phyloP scores from a whole-genome alignment of 2,113 vertebrate species.

The Cololabis saira region DNA sequence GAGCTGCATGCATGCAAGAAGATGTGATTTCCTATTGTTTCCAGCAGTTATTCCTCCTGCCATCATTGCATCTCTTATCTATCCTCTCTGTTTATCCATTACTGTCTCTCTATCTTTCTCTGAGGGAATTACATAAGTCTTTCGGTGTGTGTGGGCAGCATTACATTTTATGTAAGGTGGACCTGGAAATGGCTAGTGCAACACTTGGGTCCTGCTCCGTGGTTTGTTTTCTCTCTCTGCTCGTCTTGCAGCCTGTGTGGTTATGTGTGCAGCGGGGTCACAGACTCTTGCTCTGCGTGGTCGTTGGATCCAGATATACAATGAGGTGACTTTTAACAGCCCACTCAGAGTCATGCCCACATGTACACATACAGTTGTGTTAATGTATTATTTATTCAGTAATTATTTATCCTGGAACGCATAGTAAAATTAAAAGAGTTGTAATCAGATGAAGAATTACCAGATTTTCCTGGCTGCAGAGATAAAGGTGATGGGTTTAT shows the following conservation, averaged over 20 bases:
- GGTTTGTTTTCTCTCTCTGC: slow-evolving; percentile 16
- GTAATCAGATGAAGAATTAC: background rate
- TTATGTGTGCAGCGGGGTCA: slow-evolving; percentile 24
- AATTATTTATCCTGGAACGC: background rate
- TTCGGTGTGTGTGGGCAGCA: slow-evolving; percentile 61
- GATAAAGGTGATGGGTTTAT: too few relatives aligned
- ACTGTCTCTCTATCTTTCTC: slow-evolving; percentile 46
- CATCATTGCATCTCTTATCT: slow-evolving; percentile 48
- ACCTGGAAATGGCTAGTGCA: slow-evolving; percentile 68
- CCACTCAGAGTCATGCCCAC: background rate
- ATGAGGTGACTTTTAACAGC: slow-evolving; percentile 19
- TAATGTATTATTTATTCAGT: too few relatives aligned
- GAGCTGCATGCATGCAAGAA: slow-evolving; percentile 23
- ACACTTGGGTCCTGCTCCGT: slow-evolving; percentile 58
- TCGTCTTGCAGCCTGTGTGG: slow-evolving; percentile 28
- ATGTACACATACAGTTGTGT: background rate
- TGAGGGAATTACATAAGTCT: slow-evolving; percentile 72
- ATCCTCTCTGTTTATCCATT: slow-evolving; percentile 35
- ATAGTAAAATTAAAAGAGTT: background rate
- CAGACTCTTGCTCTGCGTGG: slow-evolving; percentile 31
- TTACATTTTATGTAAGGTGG: slow-evolving; percentile 72
- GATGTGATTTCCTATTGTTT: slow-evolving; percentile 48
- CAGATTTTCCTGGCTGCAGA: too few relatives aligned
- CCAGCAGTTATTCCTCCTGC: slow-evolving; percentile 19
- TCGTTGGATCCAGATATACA: slow-evolving; percentile 33